Evolutionary conservation across 35 echinoderm and acorn worm species (phyloP).

Genomic region (Acanthaster planci): DNA sequence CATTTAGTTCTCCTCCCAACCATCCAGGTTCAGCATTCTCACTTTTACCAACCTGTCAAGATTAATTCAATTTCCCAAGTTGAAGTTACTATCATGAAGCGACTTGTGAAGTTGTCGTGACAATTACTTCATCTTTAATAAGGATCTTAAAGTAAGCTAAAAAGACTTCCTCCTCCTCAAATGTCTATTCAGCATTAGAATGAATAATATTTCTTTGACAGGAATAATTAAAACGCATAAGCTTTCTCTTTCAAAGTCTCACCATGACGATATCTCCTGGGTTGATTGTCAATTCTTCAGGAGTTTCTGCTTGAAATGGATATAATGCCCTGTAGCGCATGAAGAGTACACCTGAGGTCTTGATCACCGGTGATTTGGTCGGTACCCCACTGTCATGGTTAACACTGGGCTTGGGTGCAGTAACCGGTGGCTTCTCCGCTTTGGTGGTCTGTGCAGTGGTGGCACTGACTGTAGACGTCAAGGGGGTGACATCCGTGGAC

Average conservation of each 20-base stretch:
- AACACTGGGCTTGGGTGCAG: background rate
- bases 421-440: conserved; percentile 28
- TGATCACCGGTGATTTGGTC: background rate
- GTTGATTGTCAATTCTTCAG: conserved; percentile 86
- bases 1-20: conserved; percentile 81
- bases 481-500: background rate
- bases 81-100: too few species aligned
- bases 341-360: conserved; percentile 21
- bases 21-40: conserved; percentile 87
- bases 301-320: conserved; percentile 70
- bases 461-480: conserved; percentile 15
- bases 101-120: background rate
- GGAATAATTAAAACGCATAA: too few species aligned
- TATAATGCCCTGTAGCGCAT: conserved; percentile 76
- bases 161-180: too few species aligned
- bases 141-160: too few species aligned
- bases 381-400: background rate
- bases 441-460: conserved; percentile 5
- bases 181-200: too few species aligned
- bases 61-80: background rate
- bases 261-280: conserved; percentile 97
- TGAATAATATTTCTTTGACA: too few species aligned
- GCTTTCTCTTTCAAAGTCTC: conserved; percentile 26
- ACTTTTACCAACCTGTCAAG: conserved; percentile 71
- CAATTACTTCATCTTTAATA: too few species aligned